Evolutionary conservation across 2,113 vertebrate genomes (phyloP).

Genomic region (Spea bombifrons): DNA sequence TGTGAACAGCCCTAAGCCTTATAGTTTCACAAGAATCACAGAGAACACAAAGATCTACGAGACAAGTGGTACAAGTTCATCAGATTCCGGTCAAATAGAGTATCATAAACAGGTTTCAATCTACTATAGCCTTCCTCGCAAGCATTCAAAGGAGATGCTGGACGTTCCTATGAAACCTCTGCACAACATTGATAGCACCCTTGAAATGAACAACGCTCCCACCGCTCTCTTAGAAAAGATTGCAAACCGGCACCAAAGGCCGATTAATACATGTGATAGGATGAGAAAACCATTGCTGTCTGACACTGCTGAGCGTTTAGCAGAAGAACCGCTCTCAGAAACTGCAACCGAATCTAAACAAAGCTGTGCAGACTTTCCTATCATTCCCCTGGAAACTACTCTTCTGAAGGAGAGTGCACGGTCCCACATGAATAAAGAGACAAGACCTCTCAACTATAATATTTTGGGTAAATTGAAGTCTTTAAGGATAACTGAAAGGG

Average conservation of each 20-base stretch:
- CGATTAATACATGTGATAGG: conserved; percentile 29
- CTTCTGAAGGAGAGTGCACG: not conserved
- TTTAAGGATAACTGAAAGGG: not conserved
- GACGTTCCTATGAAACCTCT: conserved; percentile 58
- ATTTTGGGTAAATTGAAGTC: conserved; percentile 5
- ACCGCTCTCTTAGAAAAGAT: not conserved
- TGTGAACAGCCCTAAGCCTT: not conserved
- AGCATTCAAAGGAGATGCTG: conserved; percentile 60
- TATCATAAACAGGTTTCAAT: conserved; percentile 71
- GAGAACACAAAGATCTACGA: conserved; percentile 64
- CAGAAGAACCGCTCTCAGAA: conserved; percentile 37
- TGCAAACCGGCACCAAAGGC: conserved; percentile 1
- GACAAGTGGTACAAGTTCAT: conserved; percentile 67
- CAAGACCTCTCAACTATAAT: not conserved
- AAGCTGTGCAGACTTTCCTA: not conserved
- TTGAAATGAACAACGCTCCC: conserved; percentile 19
- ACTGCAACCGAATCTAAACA: not conserved
- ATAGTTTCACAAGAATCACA: conserved; percentile 39
- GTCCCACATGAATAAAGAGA: not conserved
- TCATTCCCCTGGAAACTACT: conserved; percentile 9
- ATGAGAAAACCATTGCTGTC: conserved; percentile 32
- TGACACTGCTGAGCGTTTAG: conserved; percentile 44
- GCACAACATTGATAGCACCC: conserved; percentile 50
- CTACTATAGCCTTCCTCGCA: conserved; percentile 71
- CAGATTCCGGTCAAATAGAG: conserved; percentile 68